Conservation (phyloP, 2,113 vertebrate genomes). For the Clarias macrocephalus region DNA sequence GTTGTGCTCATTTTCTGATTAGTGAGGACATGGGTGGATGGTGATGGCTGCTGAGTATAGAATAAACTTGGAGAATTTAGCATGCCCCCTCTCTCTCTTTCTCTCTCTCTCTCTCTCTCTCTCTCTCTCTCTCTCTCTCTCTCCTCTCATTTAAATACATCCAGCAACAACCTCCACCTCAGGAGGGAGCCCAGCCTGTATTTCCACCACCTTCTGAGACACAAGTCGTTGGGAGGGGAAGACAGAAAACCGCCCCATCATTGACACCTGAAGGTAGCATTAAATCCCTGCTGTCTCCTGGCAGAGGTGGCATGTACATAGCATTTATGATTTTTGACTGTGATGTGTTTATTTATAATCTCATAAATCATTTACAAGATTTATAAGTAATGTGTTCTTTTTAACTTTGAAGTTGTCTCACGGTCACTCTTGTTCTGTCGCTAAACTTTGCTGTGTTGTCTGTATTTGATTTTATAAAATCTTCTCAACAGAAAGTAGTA, state of each 20-base stretch:
- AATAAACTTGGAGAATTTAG: neutral
- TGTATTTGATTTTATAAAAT: neutral
- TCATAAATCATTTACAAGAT: no score
- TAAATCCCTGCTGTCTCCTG: neutral
- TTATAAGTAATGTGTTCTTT: no score
- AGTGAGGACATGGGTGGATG: neutral
- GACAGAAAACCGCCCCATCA: slow-evolving; percentile 61
- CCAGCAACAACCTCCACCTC: slow-evolving; percentile 37
- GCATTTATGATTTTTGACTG: neutral
- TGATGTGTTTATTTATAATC: neutral
- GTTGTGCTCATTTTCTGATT: neutral
- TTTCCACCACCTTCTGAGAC: slow-evolving; percentile 53
- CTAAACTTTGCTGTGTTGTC: neutral
- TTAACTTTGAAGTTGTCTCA: no score
- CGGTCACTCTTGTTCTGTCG: neutral
- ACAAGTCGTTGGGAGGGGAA: slow-evolving; percentile 72
- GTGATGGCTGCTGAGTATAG: neutral
- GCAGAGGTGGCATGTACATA: neutral
- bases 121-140: no score
- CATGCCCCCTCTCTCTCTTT: neutral
- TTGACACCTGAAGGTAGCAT: slow-evolving; percentile 68
- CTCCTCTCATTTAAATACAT: neutral
- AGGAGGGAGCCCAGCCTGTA: neutral
- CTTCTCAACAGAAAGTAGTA: neutral
- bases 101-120: no score